These are phyloP conservation scores for Mormyrus iriodes DNA, from an alignment of 2,113 vertebrate species.

Conservation along the genomic window DNA sequence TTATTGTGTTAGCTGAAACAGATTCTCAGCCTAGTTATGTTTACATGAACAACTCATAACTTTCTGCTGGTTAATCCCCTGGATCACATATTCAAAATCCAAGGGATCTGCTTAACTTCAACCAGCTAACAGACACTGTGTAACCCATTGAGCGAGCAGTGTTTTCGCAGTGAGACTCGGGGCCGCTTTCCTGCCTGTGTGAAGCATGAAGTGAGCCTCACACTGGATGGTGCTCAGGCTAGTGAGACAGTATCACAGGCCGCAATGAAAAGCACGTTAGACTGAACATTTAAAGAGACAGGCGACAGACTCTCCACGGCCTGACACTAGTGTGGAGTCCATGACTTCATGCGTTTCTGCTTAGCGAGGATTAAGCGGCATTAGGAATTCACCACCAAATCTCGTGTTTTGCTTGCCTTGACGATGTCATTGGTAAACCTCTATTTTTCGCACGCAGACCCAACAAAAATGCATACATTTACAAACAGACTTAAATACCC, in stretches of 20 bases:
- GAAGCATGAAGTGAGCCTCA: not conserved
- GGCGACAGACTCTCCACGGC: conserved; percentile 36
- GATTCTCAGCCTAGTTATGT: not conserved
- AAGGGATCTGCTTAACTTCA: not conserved
- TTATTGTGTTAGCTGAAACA: not conserved
- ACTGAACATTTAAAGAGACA: conserved; percentile 32
- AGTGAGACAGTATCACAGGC: conserved; percentile 5
- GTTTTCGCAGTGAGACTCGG: not conserved
- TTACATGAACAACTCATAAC: not conserved
- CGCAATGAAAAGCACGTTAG: conserved; percentile 8
- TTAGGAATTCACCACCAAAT: conserved; percentile 48
- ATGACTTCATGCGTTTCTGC: conserved; percentile 44
- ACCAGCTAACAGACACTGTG: not conserved
- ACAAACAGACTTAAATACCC: not conserved
- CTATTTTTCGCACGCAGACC: not conserved
- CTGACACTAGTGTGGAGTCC: conserved; percentile 49
- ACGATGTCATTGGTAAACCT: conserved; percentile 28
- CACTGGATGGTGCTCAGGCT: not conserved
- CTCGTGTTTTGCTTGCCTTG: conserved; percentile 36
- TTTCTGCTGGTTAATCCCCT: not conserved
- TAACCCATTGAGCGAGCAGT: not conserved
- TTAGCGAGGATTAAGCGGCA: conserved; percentile 34
- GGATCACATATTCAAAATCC: not conserved
- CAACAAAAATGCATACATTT: not conserved
- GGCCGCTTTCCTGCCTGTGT: no score